Evolutionary conservation across 2,113 vertebrate species (phyloP), one percentile per base, ranked within the genome.

Genomic region (Excalfactoria chinensis): DNA sequence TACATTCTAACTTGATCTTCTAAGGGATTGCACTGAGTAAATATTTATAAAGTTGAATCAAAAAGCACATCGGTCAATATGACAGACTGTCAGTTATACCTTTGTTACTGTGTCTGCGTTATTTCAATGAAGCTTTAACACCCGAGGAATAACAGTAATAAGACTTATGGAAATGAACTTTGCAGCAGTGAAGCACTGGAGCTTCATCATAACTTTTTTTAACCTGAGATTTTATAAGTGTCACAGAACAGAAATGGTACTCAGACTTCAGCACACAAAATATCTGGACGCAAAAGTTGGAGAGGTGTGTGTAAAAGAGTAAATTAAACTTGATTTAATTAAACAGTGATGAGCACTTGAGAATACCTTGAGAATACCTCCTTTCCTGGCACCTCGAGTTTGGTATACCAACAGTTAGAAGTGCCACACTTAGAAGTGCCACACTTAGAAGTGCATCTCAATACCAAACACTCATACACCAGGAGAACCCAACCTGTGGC

Each of bases 11-110:
- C 55, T 84, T 91, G 48, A 85, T 87, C 51, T 89, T 92, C 78
- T 76, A 32, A 92, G 92, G 72, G 32, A 67, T 70, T 76, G 43
- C 56, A 23, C 26, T 75, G 64, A 90, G 88, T 94, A 94, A 94
- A 92, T 95, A 94, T 94, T 94, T 93, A 85, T 68, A 22, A 20
- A 79, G 10, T 76, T 93, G 89, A 77, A 77, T 90, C 60, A 84
- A 77, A 94, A 89, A 92, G 51, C 30, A 55, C n/a, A 28, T 72
- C 1, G 7, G 58, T 92, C 86, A 92, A 32, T 89, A 75, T 74
- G 48, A 71, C 37, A 64, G 35, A 19, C 56, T 88, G 64, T 75
- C 75, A 84, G 64, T 77, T 94, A 15, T 16, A 58, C 44, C 23
- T 91, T 86, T 71, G 59, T 75, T 91, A 76, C 22, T 56, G 22